A percentile compares a stretch with the other conserved stretches of the same genome.
phyloP scores from a whole-genome alignment of 1,140 invertebrate genomes.

The Coenobita brevimanus region DNA sequence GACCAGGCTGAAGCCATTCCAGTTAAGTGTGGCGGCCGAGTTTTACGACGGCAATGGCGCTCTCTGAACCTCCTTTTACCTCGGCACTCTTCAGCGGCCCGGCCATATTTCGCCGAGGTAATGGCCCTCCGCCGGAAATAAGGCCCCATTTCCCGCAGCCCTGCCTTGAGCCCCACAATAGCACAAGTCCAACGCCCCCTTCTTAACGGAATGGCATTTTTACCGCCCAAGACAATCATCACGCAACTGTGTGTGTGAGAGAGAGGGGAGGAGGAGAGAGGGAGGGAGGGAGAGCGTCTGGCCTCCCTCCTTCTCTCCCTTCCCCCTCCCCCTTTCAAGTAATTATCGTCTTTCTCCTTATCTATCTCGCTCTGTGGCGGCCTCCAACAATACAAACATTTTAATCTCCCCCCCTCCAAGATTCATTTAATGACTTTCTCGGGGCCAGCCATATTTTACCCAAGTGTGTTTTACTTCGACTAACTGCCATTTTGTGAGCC shows the following conservation, averaged over 20 bases:
- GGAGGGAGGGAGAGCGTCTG: too few species aligned
- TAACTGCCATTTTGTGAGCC: conserved; percentile 69
- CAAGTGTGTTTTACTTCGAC: conserved; percentile 68
- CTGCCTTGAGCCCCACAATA: conserved; percentile 61
- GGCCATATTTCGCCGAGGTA: conserved; percentile 66
- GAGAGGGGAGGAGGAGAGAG: too few species aligned
- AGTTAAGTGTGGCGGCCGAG: conserved; percentile 65
- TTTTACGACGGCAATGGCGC: conserved; percentile 67
- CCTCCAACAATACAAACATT: conserved; percentile 65
- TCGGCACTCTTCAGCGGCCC: conserved; percentile 64
- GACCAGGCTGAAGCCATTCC: conserved; percentile 66
- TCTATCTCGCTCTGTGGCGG: conserved; percentile 59
- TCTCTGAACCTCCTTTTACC: conserved; percentile 64
- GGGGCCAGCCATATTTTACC: conserved; percentile 66
- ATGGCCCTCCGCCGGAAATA: conserved; percentile 66
- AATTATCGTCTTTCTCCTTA: conserved; percentile 66
- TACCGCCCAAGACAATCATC: conserved; percentile 60
- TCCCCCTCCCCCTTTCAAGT: conserved; percentile 52
- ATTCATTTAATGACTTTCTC: conserved; percentile 67
- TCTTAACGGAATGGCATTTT: conserved; percentile 47
- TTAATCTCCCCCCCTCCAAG: conserved; percentile 54
- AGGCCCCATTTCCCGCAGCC: conserved; percentile 64
- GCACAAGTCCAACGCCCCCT: conserved; percentile 53
- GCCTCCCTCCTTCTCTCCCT: conserved; percentile 8
- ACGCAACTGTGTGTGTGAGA: conserved; percentile 67